Base-by-base conservation (phyloP, 2,797 vertebrate genomes). In the Sphenodon punctatus region DNA sequence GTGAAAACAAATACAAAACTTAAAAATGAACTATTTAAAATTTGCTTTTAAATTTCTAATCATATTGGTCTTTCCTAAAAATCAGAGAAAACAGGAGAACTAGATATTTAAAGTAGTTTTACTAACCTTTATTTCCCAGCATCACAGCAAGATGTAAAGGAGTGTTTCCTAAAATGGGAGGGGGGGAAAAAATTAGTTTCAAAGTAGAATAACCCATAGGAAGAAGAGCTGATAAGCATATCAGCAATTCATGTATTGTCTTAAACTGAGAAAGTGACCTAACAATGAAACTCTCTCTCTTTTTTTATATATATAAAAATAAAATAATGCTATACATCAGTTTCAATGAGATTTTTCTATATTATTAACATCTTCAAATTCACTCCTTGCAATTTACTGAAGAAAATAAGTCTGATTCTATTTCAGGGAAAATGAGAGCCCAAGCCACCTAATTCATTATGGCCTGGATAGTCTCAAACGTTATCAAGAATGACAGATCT, bases 51-150 rank as follows among this genome's bases (percentile, higher is more conserved):
- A 22, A 27, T 41, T 34, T 30, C 45, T 32, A 56, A n/a, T 12
- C 34, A 25, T 23, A 45, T 10, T 14, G 12, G 30, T 72, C 55
- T 39, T 38, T 14, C 56, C 23, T 3, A 17, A 5, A 22, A 36
- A 2, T 36, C 73, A 67, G 9, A 38, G 20, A 32, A 61, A n/a
- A 19, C 27, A 17, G 58, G 16, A n/a, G 58, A 6, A 22, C 55
- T 12, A 13, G 20, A 58, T 16, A n/a, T 15, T 73, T 67, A 75
- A 20, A 36, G 38, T 5, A 39, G 34, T 20, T 73, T 76, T 88
- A 95, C 98, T 95, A 93, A 99, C 99, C 99, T 98, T 99, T 99
- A 94, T 99, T 97, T 65, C 98, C 99, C 97, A 99, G 96, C 98
- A 99, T 99, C 90, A 99, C 97, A 92, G 99, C 99, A 53, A 99